Evolutionary conservation across 23 tunicate species (phyloP).

Genomic region (Oikopleura dioica): DNA sequence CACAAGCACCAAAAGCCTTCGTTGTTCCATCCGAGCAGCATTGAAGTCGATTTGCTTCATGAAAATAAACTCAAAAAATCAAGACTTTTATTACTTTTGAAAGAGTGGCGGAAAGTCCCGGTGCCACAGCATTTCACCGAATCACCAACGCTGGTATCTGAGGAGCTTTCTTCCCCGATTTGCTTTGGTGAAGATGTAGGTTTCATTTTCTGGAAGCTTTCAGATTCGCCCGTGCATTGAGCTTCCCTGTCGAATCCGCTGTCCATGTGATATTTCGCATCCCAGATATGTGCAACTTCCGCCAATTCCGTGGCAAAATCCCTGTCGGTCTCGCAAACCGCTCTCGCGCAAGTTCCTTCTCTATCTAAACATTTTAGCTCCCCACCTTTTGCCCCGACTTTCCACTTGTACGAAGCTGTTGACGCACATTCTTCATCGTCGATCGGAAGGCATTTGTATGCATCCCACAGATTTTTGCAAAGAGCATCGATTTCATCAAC

Average conservation of each 20-base stretch:
- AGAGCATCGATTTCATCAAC: not conserved
- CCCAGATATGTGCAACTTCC: not conserved
- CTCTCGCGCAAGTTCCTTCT: not conserved
- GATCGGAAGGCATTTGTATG: not conserved
- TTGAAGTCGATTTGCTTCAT: not conserved
- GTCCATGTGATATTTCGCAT: not conserved
- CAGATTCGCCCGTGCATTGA: too few relatives aligned
- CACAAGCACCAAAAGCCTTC: not conserved
- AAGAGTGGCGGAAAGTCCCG: too few relatives aligned
- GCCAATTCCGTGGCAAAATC: not conserved
- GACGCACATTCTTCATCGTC: not conserved
- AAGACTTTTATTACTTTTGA: too few relatives aligned
- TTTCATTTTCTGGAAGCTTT: too few relatives aligned
- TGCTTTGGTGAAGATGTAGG: too few relatives aligned
- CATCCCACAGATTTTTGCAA: not conserved
- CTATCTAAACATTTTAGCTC: not conserved
- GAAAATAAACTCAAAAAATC: too few relatives aligned
- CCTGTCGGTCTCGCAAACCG: not conserved
- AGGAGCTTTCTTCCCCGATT: too few relatives aligned
- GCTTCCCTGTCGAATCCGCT: not conserved
- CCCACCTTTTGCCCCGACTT: not conserved
- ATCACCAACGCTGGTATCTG: too few relatives aligned
- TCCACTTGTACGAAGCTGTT: not conserved
- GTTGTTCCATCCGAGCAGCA: constrained; percentile 5
- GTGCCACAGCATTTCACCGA: too few relatives aligned